Percentiles rank a stretch among this genome's conserved stretches.
phyloP scores from a whole-genome alignment of 2,797 vertebrate species.

The Calcarius lapponicus region DNA sequence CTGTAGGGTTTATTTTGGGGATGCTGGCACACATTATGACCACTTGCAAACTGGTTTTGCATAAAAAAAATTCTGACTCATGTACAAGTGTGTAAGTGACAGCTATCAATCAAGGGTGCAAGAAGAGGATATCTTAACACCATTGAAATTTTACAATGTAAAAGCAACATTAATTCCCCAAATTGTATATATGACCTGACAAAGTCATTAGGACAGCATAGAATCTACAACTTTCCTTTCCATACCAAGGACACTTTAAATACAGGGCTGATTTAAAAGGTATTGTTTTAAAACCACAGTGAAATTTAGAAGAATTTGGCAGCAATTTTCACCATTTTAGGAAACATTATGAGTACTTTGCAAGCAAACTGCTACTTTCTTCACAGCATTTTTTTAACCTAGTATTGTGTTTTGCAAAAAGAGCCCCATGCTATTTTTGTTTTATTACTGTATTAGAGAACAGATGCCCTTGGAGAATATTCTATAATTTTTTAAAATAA shows the following conservation, averaged over 20 bases:
- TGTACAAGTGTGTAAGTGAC: accelerated
- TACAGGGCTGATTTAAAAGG: background rate
- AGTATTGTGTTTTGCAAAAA: background rate
- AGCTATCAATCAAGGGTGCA: background rate
- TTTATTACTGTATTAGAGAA: background rate
- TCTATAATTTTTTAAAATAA: background rate
- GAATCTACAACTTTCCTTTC: background rate
- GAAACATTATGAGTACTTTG: background rate
- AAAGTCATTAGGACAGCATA: background rate
- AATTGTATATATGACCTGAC: background rate
- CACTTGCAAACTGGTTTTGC: background rate
- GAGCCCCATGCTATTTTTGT: background rate
- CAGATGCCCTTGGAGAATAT: background rate
- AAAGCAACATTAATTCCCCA: background rate
- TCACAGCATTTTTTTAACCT: background rate
- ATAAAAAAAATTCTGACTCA: background rate
- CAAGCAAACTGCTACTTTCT: background rate
- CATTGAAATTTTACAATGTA: background rate
- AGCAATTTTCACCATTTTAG: background rate
- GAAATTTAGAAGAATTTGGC: background rate
- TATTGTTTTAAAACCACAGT: background rate
- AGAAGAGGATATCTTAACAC: background rate
- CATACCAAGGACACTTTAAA: background rate
- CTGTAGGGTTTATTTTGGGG: background rate
- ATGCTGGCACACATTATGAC: background rate